A percentile compares a stretch with the other conserved stretches of the same genome.
These are phyloP conservation scores for Lordiphosa clarofinis DNA, from an alignment of 1,140 invertebrate species.

Conservation along the genomic window DNA sequence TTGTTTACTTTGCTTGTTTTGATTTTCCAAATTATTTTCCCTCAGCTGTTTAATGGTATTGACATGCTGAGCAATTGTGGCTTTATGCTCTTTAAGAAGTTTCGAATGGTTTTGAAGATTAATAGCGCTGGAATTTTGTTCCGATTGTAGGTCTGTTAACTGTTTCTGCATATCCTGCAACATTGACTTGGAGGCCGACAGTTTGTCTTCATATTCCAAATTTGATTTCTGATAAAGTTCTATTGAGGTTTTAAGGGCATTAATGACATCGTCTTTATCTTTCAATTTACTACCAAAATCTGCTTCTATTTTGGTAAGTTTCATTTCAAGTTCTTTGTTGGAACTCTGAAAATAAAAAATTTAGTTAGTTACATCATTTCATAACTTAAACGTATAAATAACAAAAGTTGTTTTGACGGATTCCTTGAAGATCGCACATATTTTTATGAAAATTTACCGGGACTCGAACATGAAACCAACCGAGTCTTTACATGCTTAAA, in stretches of 20 bases:
- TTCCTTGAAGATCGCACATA: too few species aligned
- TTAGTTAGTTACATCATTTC: constrained; percentile 34
- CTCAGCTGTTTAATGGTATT: neutral
- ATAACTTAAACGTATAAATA: too few species aligned
- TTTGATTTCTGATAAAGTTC: neutral
- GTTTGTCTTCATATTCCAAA: neutral
- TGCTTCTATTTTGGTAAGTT: constrained; percentile 3
- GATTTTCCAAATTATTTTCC: neutral
- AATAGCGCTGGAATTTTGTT: neutral
- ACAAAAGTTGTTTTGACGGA: too few species aligned
- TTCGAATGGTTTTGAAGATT: neutral
- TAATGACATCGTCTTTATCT: constrained; percentile 17
- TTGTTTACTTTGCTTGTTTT: neutral
- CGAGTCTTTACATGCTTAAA: too few species aligned
- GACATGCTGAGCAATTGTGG: neutral
- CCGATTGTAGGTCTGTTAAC: neutral
- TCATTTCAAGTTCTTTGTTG: too few species aligned
- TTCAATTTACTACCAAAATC: constrained; percentile 11
- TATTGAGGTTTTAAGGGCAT: neutral
- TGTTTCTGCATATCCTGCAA: neutral
- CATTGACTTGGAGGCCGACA: neutral
- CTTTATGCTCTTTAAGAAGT: neutral
- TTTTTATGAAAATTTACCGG: too few species aligned
- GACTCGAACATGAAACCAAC: too few species aligned
- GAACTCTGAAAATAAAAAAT: constrained; percentile 36